Percentiles rank a stretch among this genome's conserved stretches.
Conservation (phyloP, 1,140 invertebrate genomes). For the Tribolium madens region DNA sequence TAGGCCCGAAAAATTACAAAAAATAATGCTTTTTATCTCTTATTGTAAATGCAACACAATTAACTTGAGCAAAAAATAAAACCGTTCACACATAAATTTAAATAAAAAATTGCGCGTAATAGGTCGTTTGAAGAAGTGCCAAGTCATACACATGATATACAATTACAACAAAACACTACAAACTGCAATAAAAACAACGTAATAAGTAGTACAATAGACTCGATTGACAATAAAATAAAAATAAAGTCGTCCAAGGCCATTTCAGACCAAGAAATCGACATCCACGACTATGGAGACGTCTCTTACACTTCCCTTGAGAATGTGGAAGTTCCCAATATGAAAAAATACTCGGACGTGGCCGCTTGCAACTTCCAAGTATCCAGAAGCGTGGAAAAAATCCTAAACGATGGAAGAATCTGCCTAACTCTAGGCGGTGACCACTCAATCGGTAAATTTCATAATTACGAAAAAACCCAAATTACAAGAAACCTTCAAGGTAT, state of each 20-base stretch:
- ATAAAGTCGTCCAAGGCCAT: slow-evolving; percentile 1
- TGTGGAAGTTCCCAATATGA: slow-evolving; percentile 73
- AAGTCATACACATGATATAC: not conserved
- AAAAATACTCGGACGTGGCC: slow-evolving; percentile 72
- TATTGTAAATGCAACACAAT: not conserved
- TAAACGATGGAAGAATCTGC: slow-evolving; percentile 74
- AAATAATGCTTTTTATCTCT: too few relatives aligned
- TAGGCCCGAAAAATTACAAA: not conserved
- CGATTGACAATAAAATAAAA: not conserved
- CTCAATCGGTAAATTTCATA: slow-evolving; percentile 75
- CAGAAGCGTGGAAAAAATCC: slow-evolving; percentile 71
- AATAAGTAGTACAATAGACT: not conserved
- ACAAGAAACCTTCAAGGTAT: slow-evolving; percentile 53
- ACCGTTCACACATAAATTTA: not conserved
- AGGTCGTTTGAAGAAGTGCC: not conserved
- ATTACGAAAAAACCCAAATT: slow-evolving; percentile 68
- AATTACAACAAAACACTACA: not conserved
- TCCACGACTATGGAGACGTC: slow-evolving; percentile 81
- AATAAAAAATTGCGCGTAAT: slow-evolving; percentile 1
- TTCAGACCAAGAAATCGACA: slow-evolving; percentile 70
- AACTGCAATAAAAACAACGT: not conserved
- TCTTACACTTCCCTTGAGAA: slow-evolving; percentile 65
- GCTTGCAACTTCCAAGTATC: slow-evolving; percentile 75
- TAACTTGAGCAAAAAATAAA: not conserved
- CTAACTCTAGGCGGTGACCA: slow-evolving; percentile 90